Conservation (phyloP, 2,888 invertebrate genomes). For the Melipona beecheii region DNA sequence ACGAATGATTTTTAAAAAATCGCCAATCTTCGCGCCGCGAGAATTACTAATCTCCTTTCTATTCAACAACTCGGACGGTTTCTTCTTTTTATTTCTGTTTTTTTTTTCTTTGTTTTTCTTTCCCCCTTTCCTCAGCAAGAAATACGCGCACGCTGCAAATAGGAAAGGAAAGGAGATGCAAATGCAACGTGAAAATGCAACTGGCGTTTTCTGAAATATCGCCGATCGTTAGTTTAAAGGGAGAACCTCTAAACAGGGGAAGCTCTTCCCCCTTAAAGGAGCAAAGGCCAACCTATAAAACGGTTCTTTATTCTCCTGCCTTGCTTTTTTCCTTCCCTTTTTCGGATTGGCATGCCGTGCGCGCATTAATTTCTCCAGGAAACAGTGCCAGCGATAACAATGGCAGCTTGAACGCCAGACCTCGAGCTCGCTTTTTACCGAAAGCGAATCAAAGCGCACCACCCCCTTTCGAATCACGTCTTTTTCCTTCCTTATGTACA, state of each 20-base stretch:
- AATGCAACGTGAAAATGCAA: too few relatives aligned
- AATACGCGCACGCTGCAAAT: neutral
- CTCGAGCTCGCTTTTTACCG: slow-evolving; percentile 9
- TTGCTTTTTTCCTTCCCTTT: neutral
- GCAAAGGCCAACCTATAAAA: neutral
- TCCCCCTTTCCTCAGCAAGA: neutral
- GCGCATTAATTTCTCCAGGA: slow-evolving; percentile 27
- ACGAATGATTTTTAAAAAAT: too few relatives aligned
- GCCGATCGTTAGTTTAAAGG: slow-evolving; percentile 18
- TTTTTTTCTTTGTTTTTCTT: too few relatives aligned
- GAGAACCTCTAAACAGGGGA: neutral
- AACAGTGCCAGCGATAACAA: slow-evolving; percentile 27
- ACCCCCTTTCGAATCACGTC: neutral
- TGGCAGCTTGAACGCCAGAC: slow-evolving; percentile 12
- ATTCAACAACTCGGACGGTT: neutral
- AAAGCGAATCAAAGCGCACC: neutral
- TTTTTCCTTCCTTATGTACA: neutral
- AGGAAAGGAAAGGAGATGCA: neutral
- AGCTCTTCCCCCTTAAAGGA: neutral
- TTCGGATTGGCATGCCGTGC: neutral
- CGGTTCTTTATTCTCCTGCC: neutral
- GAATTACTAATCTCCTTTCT: neutral
- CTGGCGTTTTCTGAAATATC: neutral
- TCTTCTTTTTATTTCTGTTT: too few relatives aligned
- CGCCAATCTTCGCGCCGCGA: too few relatives aligned